A percentile compares a stretch with the other conserved stretches of the same genome.
phyloP scores from a whole-genome alignment of 2,113 vertebrate species.

The Theropithecus gelada region DNA sequence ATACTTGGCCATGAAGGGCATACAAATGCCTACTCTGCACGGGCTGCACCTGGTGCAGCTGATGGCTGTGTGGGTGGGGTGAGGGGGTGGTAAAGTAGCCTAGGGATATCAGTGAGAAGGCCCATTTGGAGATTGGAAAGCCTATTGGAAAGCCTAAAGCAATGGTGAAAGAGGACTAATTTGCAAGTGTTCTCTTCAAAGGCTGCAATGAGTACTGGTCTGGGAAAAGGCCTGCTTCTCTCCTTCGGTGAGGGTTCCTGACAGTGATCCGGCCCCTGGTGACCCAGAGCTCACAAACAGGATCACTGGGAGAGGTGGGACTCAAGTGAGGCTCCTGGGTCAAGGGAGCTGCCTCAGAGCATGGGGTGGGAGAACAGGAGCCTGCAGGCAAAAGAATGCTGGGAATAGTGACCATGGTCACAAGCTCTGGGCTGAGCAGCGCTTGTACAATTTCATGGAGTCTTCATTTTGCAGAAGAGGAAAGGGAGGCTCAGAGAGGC shows the following conservation, averaged over 20 bases:
- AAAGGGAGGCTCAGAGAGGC: background rate
- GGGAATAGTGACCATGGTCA: fast-evolving
- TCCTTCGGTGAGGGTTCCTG: background rate
- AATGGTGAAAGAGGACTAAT: background rate
- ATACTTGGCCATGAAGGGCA: background rate
- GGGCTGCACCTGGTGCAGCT: background rate
- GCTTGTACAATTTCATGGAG: background rate
- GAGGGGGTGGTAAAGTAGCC: background rate
- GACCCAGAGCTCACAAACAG: background rate
- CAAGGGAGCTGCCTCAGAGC: background rate
- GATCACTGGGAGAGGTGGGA: no score
- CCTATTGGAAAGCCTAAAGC: background rate
- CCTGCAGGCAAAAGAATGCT: background rate
- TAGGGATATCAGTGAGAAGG: background rate
- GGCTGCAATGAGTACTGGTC: background rate
- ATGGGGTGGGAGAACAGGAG: fast-evolving
- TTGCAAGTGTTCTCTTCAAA: background rate
- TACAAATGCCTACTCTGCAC: background rate
- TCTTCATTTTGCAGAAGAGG: background rate
- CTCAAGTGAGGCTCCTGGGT: background rate
- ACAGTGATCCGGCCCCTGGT: background rate
- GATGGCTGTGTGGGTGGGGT: background rate
- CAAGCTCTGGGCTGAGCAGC: background rate
- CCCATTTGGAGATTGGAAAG: background rate
- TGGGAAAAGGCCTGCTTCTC: background rate